Evolutionary conservation across 2,888 invertebrate genomes (phyloP).

Genomic region (Empis livida): DNA sequence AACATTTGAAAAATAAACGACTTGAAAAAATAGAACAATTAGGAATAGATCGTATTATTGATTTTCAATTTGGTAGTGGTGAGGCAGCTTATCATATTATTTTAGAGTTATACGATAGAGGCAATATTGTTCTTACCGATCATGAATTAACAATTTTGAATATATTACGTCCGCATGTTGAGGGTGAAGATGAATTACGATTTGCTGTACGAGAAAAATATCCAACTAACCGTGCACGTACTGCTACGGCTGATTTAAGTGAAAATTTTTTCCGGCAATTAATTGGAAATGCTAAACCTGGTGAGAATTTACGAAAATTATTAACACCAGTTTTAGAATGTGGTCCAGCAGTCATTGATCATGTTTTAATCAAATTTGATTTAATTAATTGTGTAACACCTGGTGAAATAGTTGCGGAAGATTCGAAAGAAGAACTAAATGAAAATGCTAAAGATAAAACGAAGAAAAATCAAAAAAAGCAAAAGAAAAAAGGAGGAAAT

Average conservation of each 20-base stretch:
- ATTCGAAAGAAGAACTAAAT: slow-evolving; percentile 1
- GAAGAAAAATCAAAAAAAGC: slow-evolving; percentile 11
- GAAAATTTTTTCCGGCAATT: slow-evolving; percentile 44
- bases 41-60: slow-evolving; percentile 86
- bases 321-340: slow-evolving; percentile 76
- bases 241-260: slow-evolving; percentile 41
- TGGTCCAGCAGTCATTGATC: slow-evolving; percentile 85
- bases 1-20: slow-evolving; percentile 92
- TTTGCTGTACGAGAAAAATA: slow-evolving; percentile 91
- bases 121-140: slow-evolving; percentile 93
- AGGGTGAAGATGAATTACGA: slow-evolving; percentile 79
- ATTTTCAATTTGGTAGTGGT: slow-evolving; percentile 87
- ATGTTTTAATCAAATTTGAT: slow-evolving; percentile 62
- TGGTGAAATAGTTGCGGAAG: slow-evolving; percentile 5
- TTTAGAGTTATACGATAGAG: slow-evolving; percentile 87
- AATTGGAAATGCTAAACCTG: slow-evolving; percentile 49
- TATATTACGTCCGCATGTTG: slow-evolving; percentile 81
- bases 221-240: slow-evolving; percentile 63
- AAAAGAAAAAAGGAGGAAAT: slow-evolving; percentile 16
- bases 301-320: slow-evolving; percentile 67
- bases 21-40: slow-evolving; percentile 75
- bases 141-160: slow-evolving; percentile 78
- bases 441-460: background rate
- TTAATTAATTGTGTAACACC: slow-evolving; percentile 45
- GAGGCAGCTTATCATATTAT: slow-evolving; percentile 93